Base-by-base conservation (phyloP, 2,888 invertebrate genomes). In the Aspidiotus rigidus region DNA sequence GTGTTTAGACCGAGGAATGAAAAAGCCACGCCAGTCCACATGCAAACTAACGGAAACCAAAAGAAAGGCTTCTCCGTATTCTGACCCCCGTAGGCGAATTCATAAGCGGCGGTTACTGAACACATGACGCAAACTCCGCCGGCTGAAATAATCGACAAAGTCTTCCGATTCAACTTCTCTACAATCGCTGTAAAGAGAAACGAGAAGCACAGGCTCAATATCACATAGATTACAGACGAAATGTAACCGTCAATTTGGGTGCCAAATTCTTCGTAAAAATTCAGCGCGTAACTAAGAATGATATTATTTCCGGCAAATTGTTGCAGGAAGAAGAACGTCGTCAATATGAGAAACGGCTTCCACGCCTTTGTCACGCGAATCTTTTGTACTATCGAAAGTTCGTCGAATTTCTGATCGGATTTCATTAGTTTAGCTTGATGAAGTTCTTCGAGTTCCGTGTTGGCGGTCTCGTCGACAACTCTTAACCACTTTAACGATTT, bases 221-320 rank as follows among this genome's bases (percentile, higher is more conserved):
- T 81, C 0, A 86, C 87, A 0, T 87, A 85, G 5, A 85, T 84
- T 7, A 87, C 86, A 0, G 86, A 86, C 0, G 85, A 84, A 0
- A 85, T 80, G 75, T 85, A 86, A 72, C 85, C 86, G 74, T 87
- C 83, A 17, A 84, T 80, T 70, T 82, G 82, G 0, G 86, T 81
- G 6, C 85, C 84, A 13, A 86, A 84, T 13, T 86, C 84, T 72
- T 85, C 82, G 75, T 88, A 85, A 75, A 88, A 84, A 71, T 82
- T 84, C 1, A 87, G 86, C 0, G 87, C 85, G 75, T 87, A 88
- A 75, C 85, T 87, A 57, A 88, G 76, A 53, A 87, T 85, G 0
- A 86, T 82, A 77, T 87, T 87, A 70, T 87, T 86, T 0, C 88
- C 88, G 0, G 86, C 86, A 75, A 86, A 80, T 76, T 87, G 87